Percentiles rank a stretch among this genome's conserved stretches.
phyloP scores from a whole-genome alignment of 2,113 vertebrate species.

The Gymnocephalus cernua region DNA sequence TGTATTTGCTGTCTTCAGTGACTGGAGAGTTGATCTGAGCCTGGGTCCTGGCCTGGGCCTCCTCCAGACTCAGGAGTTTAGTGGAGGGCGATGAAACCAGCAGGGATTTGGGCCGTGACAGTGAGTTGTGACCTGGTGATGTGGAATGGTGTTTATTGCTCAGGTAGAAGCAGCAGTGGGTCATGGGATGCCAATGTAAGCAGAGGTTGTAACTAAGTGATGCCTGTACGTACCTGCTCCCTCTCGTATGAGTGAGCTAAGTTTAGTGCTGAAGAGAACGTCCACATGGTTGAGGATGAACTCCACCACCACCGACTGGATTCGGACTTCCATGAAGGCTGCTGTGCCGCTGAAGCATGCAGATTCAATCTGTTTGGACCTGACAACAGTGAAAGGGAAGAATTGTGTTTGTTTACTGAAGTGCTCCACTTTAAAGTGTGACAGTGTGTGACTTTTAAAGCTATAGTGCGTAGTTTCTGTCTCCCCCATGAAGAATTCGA shows the following conservation, averaged over 20 bases:
- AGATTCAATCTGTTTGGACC: conserved; percentile 97
- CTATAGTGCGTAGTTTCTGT: too few relatives aligned
- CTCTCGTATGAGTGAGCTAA: conserved; percentile 93
- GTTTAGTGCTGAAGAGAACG: conserved; percentile 95
- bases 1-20: conserved; percentile 96
- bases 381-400: conserved; percentile 53
- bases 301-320: conserved; percentile 98
- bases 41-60: conserved; percentile 96
- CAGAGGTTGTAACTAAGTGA: neutral
- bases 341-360: conserved; percentile 98
- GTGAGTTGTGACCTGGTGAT: conserved; percentile 88
- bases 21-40: conserved; percentile 96
- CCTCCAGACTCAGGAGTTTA: conserved; percentile 94
- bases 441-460: too few relatives aligned
- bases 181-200: too few relatives aligned
- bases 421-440: neutral
- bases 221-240: conserved; percentile 87
- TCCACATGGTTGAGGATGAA: conserved; percentile 98
- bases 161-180: neutral
- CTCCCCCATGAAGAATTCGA: too few relatives aligned
- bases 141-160: neutral
- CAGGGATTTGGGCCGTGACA: conserved; percentile 96
- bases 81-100: conserved; percentile 96
- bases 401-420: neutral
- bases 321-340: conserved; percentile 98